These are phyloP conservation scores for Equus quagga DNA, from an alignment of 2,113 vertebrate species.

Conservation along the genomic window DNA sequence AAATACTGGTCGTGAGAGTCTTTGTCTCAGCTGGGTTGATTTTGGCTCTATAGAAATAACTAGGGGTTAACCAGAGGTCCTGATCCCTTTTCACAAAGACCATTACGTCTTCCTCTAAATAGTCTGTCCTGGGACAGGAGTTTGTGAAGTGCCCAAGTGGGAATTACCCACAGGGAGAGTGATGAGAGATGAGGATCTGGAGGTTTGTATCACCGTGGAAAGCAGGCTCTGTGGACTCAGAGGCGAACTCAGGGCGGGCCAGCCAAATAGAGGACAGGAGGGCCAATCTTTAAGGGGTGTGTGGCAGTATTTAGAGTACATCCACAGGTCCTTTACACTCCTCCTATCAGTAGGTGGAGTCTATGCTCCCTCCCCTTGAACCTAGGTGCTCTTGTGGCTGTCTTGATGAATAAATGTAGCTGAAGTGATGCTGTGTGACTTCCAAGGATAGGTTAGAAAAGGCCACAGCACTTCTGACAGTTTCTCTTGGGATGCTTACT, in stretches of 20 bases:
- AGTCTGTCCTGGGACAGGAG: not conserved
- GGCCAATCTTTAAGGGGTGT: not conserved
- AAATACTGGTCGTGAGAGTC: not conserved
- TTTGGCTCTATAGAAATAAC: not conserved
- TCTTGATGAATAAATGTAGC: not conserved
- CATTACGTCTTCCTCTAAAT: not conserved
- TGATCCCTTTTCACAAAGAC: not conserved
- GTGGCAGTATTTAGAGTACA: not conserved
- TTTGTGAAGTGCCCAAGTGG: not conserved
- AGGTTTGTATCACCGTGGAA: not conserved
- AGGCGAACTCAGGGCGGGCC: not conserved
- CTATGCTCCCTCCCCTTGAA: not conserved
- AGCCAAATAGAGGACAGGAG: not conserved
- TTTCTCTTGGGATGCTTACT: not conserved
- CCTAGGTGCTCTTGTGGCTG: not conserved
- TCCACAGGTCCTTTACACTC: not conserved
- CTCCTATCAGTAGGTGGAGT: not conserved
- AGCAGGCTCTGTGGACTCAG: not conserved
- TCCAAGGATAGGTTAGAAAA: not conserved
- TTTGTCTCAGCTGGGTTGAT: not conserved
- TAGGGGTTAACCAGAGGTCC: not conserved
- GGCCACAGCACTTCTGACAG: not conserved
- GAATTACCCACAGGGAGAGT: not conserved
- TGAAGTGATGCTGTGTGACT: not conserved
- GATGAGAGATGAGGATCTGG: not conserved